Percentiles rank a stretch among this genome's conserved stretches.
These are phyloP conservation scores for Vidua chalybeata DNA, from an alignment of 2,113 vertebrate genomes.

Conservation along the genomic window DNA sequence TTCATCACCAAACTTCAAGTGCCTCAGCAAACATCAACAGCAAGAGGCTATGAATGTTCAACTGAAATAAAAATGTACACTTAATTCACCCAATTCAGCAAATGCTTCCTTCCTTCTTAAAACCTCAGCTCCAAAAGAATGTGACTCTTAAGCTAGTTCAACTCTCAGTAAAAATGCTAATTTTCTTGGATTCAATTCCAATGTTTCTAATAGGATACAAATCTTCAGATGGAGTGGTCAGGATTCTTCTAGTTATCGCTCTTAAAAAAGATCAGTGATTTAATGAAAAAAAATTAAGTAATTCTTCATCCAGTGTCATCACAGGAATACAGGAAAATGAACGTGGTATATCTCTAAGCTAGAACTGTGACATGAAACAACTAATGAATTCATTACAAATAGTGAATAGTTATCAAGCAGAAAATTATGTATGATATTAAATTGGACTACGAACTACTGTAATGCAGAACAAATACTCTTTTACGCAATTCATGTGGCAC, in stretches of 20 bases:
- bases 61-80: not conserved
- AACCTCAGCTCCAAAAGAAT: not conserved
- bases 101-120: not conserved
- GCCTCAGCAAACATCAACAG: not conserved
- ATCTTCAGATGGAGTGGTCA: not conserved
- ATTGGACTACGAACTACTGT: not conserved
- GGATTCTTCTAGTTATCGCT: not conserved
- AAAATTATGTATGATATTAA: not conserved
- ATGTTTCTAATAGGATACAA: not conserved
- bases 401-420: not conserved
- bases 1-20: not conserved
- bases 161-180: not conserved
- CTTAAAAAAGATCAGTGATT: not conserved
- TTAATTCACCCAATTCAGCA: not conserved
- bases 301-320: not conserved
- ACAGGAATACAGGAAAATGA: not conserved
- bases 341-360: not conserved
- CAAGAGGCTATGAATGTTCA: not conserved
- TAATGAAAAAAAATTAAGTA: not conserved
- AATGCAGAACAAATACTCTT: not conserved
- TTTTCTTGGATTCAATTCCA: not conserved
- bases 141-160: not conserved
- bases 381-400: not conserved
- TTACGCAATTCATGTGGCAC: not conserved
- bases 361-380: not conserved